A percentile compares a stretch with the other conserved stretches of the same genome.
These are phyloP conservation scores for Metopolophium dirhodum DNA, from an alignment of 1,140 invertebrate species.

Conservation along the genomic window DNA sequence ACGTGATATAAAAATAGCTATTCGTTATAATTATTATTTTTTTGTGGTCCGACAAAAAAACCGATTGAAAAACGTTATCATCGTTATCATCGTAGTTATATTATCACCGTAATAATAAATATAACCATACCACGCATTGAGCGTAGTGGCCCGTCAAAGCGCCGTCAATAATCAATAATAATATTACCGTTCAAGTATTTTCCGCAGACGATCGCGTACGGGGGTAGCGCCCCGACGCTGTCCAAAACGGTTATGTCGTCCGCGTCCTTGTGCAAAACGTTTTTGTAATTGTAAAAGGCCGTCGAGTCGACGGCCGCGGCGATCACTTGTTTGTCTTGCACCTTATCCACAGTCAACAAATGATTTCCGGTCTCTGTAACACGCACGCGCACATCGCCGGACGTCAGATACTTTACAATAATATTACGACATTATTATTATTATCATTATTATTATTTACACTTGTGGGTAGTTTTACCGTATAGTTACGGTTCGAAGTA, in stretches of 20 bases:
- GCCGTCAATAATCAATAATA: no score
- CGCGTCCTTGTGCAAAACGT: conserved; percentile 67
- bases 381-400: not conserved
- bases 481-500: not conserved
- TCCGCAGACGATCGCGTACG: conserved; percentile 70
- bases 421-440: not conserved
- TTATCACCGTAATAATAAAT: no score
- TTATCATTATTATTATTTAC: not conserved
- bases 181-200: conserved; percentile 66
- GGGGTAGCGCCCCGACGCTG: conserved; percentile 70
- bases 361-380: conserved; percentile 68
- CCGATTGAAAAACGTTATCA: no score
- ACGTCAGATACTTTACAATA: not conserved
- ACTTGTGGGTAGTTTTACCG: not conserved
- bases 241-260: conserved; percentile 67
- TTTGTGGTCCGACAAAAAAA: no score
- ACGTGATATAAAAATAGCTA: no score
- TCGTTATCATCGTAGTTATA: no score
- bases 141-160: no score
- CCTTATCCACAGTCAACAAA: conserved; percentile 69
- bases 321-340: conserved; percentile 69
- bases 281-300: conserved; percentile 67
- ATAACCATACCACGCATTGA: no score
- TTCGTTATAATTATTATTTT: no score
- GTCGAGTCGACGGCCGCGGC: conserved; percentile 71